phyloP scores from a whole-genome alignment of 2,888 invertebrate genomes.

The Drosophila fulvimacula region DNA sequence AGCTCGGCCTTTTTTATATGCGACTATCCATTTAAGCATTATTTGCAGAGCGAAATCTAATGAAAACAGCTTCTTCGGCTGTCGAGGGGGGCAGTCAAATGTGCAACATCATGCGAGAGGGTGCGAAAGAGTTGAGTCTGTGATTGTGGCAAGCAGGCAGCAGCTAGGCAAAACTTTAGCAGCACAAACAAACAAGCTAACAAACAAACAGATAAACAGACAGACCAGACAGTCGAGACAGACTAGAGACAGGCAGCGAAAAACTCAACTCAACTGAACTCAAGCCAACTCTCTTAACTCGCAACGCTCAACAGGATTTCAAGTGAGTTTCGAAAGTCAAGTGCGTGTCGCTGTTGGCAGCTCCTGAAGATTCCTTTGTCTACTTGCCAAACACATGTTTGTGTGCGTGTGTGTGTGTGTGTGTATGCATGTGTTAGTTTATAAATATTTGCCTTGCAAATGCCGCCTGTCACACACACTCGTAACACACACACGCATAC shows the following conservation, averaged over 20 bases:
- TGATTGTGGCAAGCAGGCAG: constrained; percentile 41
- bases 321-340: constrained; percentile 78
- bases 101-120: constrained; percentile 59
- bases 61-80: constrained; percentile 61
- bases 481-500: not conserved
- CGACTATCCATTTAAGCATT: constrained; percentile 52
- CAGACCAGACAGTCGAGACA: constrained; percentile 2
- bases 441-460: constrained; percentile 76
- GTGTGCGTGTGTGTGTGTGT: not conserved
- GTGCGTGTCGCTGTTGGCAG: constrained; percentile 75
- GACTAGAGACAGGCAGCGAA: constrained; percentile 23
- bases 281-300: constrained; percentile 36
- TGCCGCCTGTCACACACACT: constrained; percentile 40
- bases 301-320: constrained; percentile 64
- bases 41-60: constrained; percentile 53
- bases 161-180: constrained; percentile 52
- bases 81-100: constrained; percentile 48
- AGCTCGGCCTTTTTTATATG: constrained; percentile 18
- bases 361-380: constrained; percentile 53
- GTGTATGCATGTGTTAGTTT: constrained; percentile 56
- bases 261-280: constrained; percentile 48
- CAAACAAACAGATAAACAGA: constrained; percentile 20
- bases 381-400: not conserved
- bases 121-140: constrained; percentile 5
- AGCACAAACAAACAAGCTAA: constrained; percentile 54